phyloP scores from a whole-genome alignment of 2,888 invertebrate genomes.

The Temnothorax rugatulus region DNA sequence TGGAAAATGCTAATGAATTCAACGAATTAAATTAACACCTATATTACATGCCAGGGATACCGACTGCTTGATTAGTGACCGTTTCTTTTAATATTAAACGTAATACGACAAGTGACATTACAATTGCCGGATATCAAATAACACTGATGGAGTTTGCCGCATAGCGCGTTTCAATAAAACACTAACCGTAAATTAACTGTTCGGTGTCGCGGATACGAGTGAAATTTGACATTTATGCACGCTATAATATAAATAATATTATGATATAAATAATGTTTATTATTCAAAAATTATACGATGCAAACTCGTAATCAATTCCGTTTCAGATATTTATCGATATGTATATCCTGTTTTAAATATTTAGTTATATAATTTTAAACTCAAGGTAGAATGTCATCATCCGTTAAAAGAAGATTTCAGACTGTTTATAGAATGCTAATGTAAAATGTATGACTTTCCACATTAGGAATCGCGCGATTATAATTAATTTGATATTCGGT shows the following conservation, averaged over 20 bases:
- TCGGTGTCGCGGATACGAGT: neutral
- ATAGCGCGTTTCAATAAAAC: constrained; percentile 9
- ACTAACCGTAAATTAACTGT: neutral
- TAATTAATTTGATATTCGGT: neutral
- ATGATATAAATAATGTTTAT: neutral
- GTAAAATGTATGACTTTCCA: neutral
- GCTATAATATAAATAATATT: neutral
- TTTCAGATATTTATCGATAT: neutral
- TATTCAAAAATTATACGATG: neutral
- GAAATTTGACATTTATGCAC: neutral
- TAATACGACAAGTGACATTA: constrained; percentile 34
- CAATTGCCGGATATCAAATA: constrained; percentile 1
- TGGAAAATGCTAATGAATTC: constrained; percentile 58
- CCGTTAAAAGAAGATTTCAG: neutral
- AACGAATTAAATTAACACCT: constrained; percentile 39
- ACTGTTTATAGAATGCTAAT: neutral
- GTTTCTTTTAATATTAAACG: constrained; percentile 17
- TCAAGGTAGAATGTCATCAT: neutral
- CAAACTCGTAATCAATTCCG: neutral
- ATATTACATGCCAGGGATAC: constrained; percentile 17
- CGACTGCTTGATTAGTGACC: constrained; percentile 30
- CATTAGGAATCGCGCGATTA: neutral
- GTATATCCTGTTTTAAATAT: constrained; percentile 10
- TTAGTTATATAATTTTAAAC: neutral
- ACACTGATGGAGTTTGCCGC: neutral